Base-by-base conservation (phyloP, 2,797 vertebrate species). In the Vultur gryphus region DNA sequence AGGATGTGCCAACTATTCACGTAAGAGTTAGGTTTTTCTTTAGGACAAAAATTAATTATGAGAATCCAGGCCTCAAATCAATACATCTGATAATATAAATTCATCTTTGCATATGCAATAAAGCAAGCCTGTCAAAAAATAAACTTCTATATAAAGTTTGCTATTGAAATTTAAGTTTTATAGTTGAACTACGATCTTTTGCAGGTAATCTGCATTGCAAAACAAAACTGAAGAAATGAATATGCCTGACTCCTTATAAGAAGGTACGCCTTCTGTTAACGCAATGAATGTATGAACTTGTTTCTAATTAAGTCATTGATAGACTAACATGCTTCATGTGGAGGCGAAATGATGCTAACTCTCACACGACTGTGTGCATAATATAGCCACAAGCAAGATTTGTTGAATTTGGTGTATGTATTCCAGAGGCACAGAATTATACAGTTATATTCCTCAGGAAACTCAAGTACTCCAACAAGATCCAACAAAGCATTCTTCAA, bases 241-340 rank as follows among this genome's bases (percentile, higher is more conserved):
- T 26, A 73, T 9, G 21, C 19, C 14, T 75, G 14, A 69, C 29
- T 61, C 61, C 29, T 58, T 13, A 12, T 15, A 59, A 71, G 65
- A 37, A 29, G 13, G 39, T 59, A 71, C 6, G 6, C 9, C 15
- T 84, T 43, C 58, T 29, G 35, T n/a, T 44, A 84, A 55, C 37
- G 49, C n/a, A 81, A 26, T 16, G 23, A 90, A 51, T 0, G 1
- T 33, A 67, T 1, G 0, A 77, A 57, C n/a, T 58, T 26, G 23
- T 19, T 85, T 75, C 37, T 59, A 57, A 70, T 41, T 39, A 77
- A 70, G 39, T 62, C 25, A 71, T 2, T 61, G 44, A 83, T 2
- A 70, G 58, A 76, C 17, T 29, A 84, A 37, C 20, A 31, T 20
- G 26, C 49, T 49, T 67, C 39, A 70, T 44, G 13, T 24, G 61